These are phyloP conservation scores for Sarcophaga carnaria DNA, from an alignment of 2,888 invertebrate species.

Conservation along the genomic window DNA sequence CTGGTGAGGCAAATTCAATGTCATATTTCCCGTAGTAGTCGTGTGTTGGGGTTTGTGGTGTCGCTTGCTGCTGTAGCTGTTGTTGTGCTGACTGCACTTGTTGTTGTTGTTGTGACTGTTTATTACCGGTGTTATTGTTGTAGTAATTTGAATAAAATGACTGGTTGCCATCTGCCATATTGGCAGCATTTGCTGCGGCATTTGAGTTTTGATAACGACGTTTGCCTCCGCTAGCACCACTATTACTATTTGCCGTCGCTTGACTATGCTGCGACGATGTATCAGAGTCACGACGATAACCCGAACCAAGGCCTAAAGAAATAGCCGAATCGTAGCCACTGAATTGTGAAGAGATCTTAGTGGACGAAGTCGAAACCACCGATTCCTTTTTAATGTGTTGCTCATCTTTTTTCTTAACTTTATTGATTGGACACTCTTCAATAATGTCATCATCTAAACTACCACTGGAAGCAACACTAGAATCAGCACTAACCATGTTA, in stretches of 20 bases:
- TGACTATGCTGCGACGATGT: conserved; percentile 73
- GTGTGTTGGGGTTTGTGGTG: conserved; percentile 72
- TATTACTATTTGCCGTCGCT: conserved; percentile 70
- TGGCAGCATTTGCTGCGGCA: conserved; percentile 60
- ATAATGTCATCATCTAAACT: conserved; percentile 80
- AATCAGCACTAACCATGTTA: conserved; percentile 83
- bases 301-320: conserved; percentile 70
- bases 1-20: conserved; percentile 75
- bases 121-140: conserved; percentile 63
- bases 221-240: conserved; percentile 72
- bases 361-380: conserved; percentile 80
- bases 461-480: conserved; percentile 82
- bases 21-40: conserved; percentile 82
- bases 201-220: conserved; percentile 75
- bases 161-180: conserved; percentile 53
- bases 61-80: conserved; percentile 70
- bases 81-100: conserved; percentile 72
- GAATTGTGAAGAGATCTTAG: conserved; percentile 78
- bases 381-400: conserved; percentile 81
- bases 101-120: conserved; percentile 63
- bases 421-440: conserved; percentile 80
- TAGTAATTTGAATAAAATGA: conserved; percentile 54
- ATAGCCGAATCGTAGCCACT: conserved; percentile 76
- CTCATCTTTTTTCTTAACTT: conserved; percentile 81
- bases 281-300: conserved; percentile 75